Evolutionary conservation across 2,797 vertebrate species (phyloP).

Genomic region (Enteromius thamalakanensis): DNA sequence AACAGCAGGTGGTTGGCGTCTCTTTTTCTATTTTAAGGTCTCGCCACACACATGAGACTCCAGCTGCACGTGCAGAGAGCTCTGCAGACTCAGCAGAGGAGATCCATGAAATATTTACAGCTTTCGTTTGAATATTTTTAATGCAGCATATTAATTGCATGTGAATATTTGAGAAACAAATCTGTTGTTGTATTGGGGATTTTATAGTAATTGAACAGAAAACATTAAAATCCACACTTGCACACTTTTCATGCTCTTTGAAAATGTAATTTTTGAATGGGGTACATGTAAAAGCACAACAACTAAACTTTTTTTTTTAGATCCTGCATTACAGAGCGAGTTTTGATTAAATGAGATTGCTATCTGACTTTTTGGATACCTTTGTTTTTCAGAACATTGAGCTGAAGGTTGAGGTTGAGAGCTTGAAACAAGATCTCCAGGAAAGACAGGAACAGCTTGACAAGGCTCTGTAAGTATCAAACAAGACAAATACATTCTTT

Average conservation of each 20-base stretch:
- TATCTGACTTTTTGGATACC: not conserved
- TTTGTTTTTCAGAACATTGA: slow-evolving; percentile 87
- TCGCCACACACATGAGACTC: slow-evolving; percentile 25
- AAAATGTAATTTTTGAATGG: not conserved
- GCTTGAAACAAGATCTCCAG: slow-evolving; percentile 89
- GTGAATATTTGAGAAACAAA: not conserved
- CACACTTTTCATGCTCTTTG: not conserved
- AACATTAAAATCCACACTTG: not conserved
- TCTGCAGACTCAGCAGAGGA: slow-evolving; percentile 31
- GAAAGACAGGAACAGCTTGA: slow-evolving; percentile 86
- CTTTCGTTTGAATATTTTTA: not conserved
- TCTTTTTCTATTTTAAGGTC: slow-evolving; percentile 64
- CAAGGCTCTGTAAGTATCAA: slow-evolving; percentile 82
- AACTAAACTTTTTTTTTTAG: not conserved
- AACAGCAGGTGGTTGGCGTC: slow-evolving; percentile 66
- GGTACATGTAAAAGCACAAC: not conserved
- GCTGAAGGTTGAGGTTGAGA: slow-evolving; percentile 92
- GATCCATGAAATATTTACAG: slow-evolving; percentile 27
- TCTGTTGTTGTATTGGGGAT: not conserved
- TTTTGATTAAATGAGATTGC: not conserved
- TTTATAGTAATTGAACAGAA: not conserved
- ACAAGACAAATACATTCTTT: slow-evolving; percentile 32
- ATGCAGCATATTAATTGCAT: slow-evolving; percentile 7
- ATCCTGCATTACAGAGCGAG: not conserved
- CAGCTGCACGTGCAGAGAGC: slow-evolving; percentile 24